Conservation (phyloP, 2,113 vertebrate species). For the Gracilinanus agilis region DNA sequence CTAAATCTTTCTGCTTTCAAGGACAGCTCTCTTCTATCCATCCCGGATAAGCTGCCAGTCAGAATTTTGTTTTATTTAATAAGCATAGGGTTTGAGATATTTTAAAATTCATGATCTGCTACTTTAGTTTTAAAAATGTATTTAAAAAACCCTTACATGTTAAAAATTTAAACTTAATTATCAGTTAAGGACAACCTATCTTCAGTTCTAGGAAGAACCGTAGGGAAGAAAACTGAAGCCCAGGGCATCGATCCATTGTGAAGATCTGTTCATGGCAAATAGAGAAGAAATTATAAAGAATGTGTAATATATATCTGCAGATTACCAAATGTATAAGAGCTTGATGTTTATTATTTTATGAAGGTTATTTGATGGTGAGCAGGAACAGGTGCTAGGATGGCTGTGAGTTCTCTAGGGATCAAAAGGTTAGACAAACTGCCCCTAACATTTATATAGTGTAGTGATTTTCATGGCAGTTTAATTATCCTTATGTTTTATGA, state of each 20-base stretch:
- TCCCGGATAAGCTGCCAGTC: not conserved
- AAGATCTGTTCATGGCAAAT: constrained; percentile 51
- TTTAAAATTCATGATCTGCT: constrained; percentile 52
- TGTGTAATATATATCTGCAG: constrained; percentile 32
- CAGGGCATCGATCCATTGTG: constrained; percentile 11
- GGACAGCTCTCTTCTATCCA: not conserved
- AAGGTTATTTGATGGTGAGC: constrained; percentile 83
- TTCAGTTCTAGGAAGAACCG: not conserved
- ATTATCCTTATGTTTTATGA: constrained; percentile 85
- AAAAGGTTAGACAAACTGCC: constrained; percentile 91
- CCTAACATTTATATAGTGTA: constrained; percentile 82
- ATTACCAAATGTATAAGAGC: constrained; percentile 24
- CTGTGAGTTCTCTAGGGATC: constrained; percentile 84
- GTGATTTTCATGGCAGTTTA: constrained; percentile 85
- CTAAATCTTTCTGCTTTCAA: not conserved
- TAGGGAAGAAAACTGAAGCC: constrained; percentile 16
- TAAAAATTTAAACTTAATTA: constrained; percentile 37
- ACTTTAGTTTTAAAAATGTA: constrained; percentile 50
- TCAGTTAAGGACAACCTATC: constrained; percentile 1
- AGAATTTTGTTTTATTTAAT: not conserved
- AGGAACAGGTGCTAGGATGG: constrained; percentile 83
- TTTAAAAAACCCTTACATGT: not conserved
- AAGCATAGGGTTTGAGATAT: constrained; percentile 52
- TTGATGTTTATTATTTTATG: constrained; percentile 71
- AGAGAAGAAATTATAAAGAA: not conserved